Evolutionary conservation across 2,888 invertebrate species (phyloP).

Genomic region (Ctena decussata): DNA sequence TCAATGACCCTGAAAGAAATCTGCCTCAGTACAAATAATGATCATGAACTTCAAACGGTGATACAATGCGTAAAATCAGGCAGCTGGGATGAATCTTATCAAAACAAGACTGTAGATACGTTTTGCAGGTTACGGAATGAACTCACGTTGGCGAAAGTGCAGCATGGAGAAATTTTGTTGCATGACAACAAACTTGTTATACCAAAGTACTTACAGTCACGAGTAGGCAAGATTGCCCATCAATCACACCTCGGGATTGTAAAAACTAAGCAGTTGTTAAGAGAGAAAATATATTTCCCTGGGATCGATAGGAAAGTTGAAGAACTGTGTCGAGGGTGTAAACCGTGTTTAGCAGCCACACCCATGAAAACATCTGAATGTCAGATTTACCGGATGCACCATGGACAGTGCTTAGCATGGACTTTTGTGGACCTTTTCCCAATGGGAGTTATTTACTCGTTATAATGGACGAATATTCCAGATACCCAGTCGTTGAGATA

Average conservation of each 20-base stretch:
- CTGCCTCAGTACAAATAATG: constrained; percentile 18
- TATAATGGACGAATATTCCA: neutral
- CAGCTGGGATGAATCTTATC: constrained; percentile 8
- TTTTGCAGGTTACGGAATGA: neutral
- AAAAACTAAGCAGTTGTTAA: constrained; percentile 39
- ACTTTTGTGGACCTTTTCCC: neutral
- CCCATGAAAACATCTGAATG: constrained; percentile 17
- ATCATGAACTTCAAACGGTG: neutral
- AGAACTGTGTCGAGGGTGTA: constrained; percentile 22
- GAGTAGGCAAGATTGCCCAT: constrained; percentile 42
- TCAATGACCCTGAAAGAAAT: constrained; percentile 51
- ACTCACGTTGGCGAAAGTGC: neutral
- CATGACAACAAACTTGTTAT: constrained; percentile 48
- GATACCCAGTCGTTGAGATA: neutral
- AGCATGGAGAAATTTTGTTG: constrained; percentile 9
- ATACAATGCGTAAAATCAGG: neutral
- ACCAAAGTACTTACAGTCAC: constrained; percentile 29
- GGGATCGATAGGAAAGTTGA: constrained; percentile 65
- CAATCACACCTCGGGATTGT: constrained; percentile 44
- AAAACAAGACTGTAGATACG: neutral
- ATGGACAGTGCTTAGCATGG: neutral
- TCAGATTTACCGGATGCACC: constrained; percentile 30
- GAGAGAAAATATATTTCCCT: constrained; percentile 73
- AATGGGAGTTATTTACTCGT: neutral
- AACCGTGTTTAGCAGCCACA: constrained; percentile 48